Base-by-base conservation (phyloP, 2,113 vertebrate species). In the Regulus satrapa region DNA sequence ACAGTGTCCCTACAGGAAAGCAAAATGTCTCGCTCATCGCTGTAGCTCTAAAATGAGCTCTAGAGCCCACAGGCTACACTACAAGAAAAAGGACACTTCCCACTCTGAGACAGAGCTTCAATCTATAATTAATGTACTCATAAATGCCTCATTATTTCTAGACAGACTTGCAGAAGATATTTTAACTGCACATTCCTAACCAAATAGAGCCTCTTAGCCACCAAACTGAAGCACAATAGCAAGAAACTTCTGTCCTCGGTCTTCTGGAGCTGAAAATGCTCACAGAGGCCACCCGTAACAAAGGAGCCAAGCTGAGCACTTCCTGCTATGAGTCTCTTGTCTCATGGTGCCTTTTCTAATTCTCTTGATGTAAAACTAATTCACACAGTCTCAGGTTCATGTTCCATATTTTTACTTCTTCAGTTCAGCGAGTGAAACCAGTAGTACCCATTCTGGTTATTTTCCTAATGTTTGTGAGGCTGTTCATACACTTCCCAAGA, bases 141-240 rank as follows among this genome's bases (percentile, higher is more conserved):
- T 81, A 82, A 92, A 93, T n/a, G 59, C 28, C 63, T 91, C 81
- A 29, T 83, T 82, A 85, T 76, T 96, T 91, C 87, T 48, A 46
- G n/a, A 74, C 38, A 62, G 67, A 63, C 59, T 74, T 90, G 43
- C 41, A 94, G 81, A 73, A 94, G 32, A 79, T 58, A 69, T 32
- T 92, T 95, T 56, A 81, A 92, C n/a, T 72, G 69, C 69, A 81
- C 14, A 21, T 84, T 85, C 92, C 94, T 80, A 79, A 92, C 34
- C 14, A 79, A 85, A 63, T 9, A 69, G 51, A 62, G 69, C 28
- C 26, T 43, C 48, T 83, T 51, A 64, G 29, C 40, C 36, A 56
- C 34, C 20, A 88, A 77, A 83, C 11, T 45, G 68, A 82, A 94
- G 34, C 36, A 82, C 26, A 79, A 14, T 1, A 87, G 51, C 26